A percentile compares a stretch with the other conserved stretches of the same genome.
Evolutionary conservation across 1,140 invertebrate species (phyloP).

Genomic region (Diachasma alloeum): DNA sequence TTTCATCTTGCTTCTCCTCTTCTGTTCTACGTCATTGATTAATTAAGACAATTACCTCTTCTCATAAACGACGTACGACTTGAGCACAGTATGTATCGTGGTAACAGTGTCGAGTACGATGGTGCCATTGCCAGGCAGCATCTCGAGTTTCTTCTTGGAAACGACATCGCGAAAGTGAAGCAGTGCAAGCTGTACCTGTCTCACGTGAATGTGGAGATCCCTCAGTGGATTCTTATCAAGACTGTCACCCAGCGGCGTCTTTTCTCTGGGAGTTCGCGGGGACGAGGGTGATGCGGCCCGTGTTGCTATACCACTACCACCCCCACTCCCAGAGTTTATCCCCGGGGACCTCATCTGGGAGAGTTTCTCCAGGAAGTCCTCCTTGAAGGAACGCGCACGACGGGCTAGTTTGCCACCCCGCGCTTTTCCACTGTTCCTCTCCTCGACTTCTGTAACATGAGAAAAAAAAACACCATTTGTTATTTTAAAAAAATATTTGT

Average conservation of each 20-base stretch:
- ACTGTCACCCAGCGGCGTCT: constrained; percentile 32
- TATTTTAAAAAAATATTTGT: too few relatives aligned
- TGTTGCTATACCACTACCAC: constrained; percentile 45
- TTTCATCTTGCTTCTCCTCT: too few relatives aligned
- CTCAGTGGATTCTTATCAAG: constrained; percentile 63
- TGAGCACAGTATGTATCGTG: constrained; percentile 81
- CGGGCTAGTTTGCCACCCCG: constrained; percentile 83
- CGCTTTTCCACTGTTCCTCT: constrained; percentile 57
- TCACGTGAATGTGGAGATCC: constrained; percentile 60
- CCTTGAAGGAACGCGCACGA: constrained; percentile 87
- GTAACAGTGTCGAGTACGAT: constrained; percentile 91
- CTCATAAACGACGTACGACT: constrained; percentile 74
- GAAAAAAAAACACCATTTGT: not conserved
- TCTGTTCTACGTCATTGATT: not conserved
- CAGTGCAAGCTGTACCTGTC: constrained; percentile 78
- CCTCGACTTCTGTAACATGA: constrained; percentile 54
- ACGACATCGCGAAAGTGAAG: constrained; percentile 91
- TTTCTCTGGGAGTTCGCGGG: constrained; percentile 56
- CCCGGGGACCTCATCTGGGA: constrained; percentile 82
- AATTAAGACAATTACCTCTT: constrained; percentile 68
- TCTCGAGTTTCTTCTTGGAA: constrained; percentile 89
- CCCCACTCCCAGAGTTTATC: constrained; percentile 44
- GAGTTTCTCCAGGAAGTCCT: constrained; percentile 88
- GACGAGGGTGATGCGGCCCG: constrained; percentile 62
- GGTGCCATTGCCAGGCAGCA: constrained; percentile 90